These are phyloP conservation scores for Colistium nudipinnis DNA, from an alignment of 2,113 vertebrate species.

Conservation along the genomic window DNA sequence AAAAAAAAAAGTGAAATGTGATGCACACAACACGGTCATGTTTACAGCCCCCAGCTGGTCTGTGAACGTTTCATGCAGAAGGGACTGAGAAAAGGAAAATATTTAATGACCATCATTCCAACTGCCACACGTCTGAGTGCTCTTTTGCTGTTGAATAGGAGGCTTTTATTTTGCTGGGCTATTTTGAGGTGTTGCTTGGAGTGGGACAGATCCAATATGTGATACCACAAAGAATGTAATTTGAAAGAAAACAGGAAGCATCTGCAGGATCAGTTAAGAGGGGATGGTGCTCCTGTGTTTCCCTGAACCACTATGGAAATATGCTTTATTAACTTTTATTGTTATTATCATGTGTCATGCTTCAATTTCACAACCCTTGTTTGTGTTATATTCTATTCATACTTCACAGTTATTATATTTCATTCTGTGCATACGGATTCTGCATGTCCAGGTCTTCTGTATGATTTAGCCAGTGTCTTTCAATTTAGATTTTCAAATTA, in stretches of 20 bases:
- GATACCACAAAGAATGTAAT: conserved; percentile 20
- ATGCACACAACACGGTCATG: conserved; percentile 34
- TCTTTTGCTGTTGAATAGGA: conserved; percentile 1
- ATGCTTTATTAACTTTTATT: conserved; percentile 31
- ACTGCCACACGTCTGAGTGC: conserved; percentile 19
- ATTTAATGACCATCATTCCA: conserved; percentile 25
- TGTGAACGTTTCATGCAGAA: conserved; percentile 28
- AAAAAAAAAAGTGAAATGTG: conserved; percentile 46
- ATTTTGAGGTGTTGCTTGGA: conserved; percentile 26
- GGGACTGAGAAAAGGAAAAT: conserved; percentile 26
- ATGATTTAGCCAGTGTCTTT: not conserved
- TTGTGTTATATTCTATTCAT: conserved; percentile 15
- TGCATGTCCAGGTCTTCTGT: not conserved
- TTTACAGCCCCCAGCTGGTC: conserved; percentile 34
- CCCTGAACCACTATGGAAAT: conserved; percentile 30
- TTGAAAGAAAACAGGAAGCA: conserved; percentile 6
- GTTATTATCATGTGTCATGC: conserved; percentile 10
- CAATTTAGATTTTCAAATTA: not conserved
- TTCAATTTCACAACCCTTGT: conserved; percentile 1
- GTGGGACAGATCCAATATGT: conserved; percentile 22
- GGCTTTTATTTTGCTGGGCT: conserved; percentile 17
- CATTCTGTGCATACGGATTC: not conserved
- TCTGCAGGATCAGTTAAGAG: conserved; percentile 23
- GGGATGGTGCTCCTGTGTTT: conserved; percentile 1
- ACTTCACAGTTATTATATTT: conserved; percentile 9